phyloP scores from a whole-genome alignment of 1,140 invertebrate species.

The Ridgeia piscesae region DNA sequence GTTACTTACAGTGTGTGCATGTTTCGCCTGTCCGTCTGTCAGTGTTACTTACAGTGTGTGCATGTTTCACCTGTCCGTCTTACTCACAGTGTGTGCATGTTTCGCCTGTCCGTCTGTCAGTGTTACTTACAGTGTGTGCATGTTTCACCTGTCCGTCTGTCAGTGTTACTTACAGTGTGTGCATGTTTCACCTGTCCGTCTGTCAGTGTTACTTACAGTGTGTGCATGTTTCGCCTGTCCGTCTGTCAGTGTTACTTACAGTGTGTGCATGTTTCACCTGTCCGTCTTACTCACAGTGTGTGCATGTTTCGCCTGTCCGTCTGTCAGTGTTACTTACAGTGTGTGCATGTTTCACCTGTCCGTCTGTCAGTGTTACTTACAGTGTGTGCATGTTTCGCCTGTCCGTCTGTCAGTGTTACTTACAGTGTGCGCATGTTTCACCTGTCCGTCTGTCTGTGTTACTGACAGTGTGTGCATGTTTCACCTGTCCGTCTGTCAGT shows the following conservation, averaged over 20 bases:
- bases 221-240: conserved; percentile 65
- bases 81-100: conserved; percentile 64
- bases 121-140: conserved; percentile 63
- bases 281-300: conserved; percentile 60
- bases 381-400: conserved; percentile 64
- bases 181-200: conserved; percentile 59
- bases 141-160: conserved; percentile 51
- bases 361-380: conserved; percentile 49
- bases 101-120: conserved; percentile 51
- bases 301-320: conserved; percentile 58
- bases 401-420: conserved; percentile 51
- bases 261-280: too few species aligned
- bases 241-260: conserved; percentile 56
- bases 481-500: conserved; percentile 52
- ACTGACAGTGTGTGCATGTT: conserved; percentile 64
- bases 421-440: conserved; percentile 64
- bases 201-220: conserved; percentile 42
- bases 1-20: conserved; percentile 67
- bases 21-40: conserved; percentile 50
- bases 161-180: conserved; percentile 61
- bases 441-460: conserved; percentile 52
- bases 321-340: conserved; percentile 42
- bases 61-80: too few species aligned
- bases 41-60: too few species aligned
- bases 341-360: conserved; percentile 65